phyloP scores from a whole-genome alignment of 2,888 invertebrate genomes.

The Pocota personata region DNA sequence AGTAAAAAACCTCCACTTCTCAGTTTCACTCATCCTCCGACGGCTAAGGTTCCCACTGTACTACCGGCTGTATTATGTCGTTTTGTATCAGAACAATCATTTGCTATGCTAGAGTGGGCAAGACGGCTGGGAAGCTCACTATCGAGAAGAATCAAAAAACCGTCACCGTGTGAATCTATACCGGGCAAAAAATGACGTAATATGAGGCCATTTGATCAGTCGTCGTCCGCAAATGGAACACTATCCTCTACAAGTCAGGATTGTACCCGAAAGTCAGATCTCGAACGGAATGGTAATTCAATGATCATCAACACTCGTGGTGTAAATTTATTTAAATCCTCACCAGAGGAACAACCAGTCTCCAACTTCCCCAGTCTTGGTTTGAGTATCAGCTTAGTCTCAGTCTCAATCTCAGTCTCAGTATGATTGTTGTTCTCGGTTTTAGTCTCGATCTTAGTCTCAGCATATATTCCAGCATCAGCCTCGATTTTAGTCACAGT shows the following conservation, averaged over 20 bases:
- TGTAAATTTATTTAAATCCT: constrained; percentile 78
- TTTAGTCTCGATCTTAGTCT: too few relatives aligned
- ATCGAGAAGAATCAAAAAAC: constrained; percentile 81
- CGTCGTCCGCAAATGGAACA: constrained; percentile 73
- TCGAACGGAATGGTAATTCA: constrained; percentile 88
- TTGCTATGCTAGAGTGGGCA: constrained; percentile 87
- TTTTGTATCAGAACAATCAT: constrained; percentile 90
- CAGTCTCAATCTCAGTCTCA: too few relatives aligned
- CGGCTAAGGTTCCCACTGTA: constrained; percentile 86
- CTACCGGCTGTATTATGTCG: constrained; percentile 89
- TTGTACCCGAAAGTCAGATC: constrained; percentile 66
- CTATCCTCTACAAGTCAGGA: constrained; percentile 51
- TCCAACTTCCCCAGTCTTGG: too few relatives aligned
- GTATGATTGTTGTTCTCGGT: too few relatives aligned
- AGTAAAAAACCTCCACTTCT: constrained; percentile 89
- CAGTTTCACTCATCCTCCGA: constrained; percentile 85
- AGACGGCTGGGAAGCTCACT: constrained; percentile 81
- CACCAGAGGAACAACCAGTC: constrained; percentile 79
- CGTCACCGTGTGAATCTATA: constrained; percentile 74
- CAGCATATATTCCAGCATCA: too few relatives aligned
- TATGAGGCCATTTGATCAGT: constrained; percentile 84
- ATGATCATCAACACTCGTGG: constrained; percentile 87
- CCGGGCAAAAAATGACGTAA: constrained; percentile 84
- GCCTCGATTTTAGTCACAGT: too few relatives aligned
- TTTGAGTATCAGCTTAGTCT: too few relatives aligned